phyloP scores from a whole-genome alignment of 2,888 invertebrate species.

The Melipona beecheii region DNA sequence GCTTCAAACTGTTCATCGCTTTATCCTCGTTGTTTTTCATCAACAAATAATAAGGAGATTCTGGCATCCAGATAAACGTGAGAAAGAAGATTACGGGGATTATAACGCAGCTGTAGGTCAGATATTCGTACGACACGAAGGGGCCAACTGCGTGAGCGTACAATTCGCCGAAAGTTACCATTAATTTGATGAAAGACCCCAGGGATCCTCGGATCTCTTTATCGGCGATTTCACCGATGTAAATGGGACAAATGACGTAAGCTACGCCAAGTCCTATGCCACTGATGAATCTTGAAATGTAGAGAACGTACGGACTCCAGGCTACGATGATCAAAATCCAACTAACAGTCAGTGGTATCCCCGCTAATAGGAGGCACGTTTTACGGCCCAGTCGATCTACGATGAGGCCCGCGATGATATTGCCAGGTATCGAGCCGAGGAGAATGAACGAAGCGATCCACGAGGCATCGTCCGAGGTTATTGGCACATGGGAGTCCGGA shows the following conservation, averaged over 20 bases:
- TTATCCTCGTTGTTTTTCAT: constrained; percentile 85
- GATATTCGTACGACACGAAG: constrained; percentile 81
- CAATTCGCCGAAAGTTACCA: constrained; percentile 82
- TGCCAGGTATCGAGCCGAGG: constrained; percentile 86
- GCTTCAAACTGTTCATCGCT: constrained; percentile 84
- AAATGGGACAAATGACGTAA: constrained; percentile 88
- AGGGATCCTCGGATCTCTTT: constrained; percentile 86
- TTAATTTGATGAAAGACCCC: constrained; percentile 79
- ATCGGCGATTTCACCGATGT: constrained; percentile 87
- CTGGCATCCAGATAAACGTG: constrained; percentile 86
- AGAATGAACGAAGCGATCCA: constrained; percentile 86
- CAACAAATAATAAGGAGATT: constrained; percentile 87
- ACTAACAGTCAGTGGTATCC: constrained; percentile 86
- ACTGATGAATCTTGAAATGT: constrained; percentile 87
- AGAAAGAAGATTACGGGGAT: constrained; percentile 85
- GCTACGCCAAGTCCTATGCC: constrained; percentile 88
- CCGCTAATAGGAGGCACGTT: constrained; percentile 85
- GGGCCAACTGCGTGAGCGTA: constrained; percentile 82
- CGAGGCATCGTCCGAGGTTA: constrained; percentile 81
- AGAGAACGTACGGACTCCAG: constrained; percentile 86
- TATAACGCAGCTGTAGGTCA: constrained; percentile 83
- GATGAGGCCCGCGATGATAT: constrained; percentile 85
- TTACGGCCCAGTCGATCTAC: constrained; percentile 87
- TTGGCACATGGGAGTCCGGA: constrained; percentile 75
- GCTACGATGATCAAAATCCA: constrained; percentile 88